Base-by-base conservation (phyloP, 2,113 vertebrate species). In the Aptenodytes forsteri region DNA sequence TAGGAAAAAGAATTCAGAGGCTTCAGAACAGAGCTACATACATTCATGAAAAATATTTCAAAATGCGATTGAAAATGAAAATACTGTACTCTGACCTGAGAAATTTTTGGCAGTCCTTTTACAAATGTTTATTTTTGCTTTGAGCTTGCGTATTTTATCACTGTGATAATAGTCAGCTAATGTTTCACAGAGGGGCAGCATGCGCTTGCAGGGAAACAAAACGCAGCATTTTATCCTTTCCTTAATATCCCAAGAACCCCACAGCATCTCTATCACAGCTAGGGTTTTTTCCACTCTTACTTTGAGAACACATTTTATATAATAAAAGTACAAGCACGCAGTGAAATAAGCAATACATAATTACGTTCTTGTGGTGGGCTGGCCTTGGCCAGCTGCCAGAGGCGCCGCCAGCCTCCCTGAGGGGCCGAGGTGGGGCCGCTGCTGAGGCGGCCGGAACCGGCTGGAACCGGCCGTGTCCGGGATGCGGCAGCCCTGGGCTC, bases 211-310 rank as follows among this genome's bases (percentile, higher is more conserved):
- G 88, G 84, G 38, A 7, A 32, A 16, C 50, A 9, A 46, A 62
- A 42, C 3, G 4, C 4, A 0, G 72, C 11, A 1, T 7, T 76
- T 65, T 13, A 40, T 25, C 61, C 55, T 52, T 50, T 38, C 77
- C 78, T 10, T 22, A 16, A 3, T 0, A 21, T 25, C 23, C 47
- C 58, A 1, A 32, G 8, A 52, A 12, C 15, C 13, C 18, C 9
- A 4, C 22, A 15, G 34, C 78, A 9, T 3, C 38, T 21, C 30
- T 6, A 0, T 0, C 10, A 3, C 21, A 67, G 54, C 44, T 3
- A 7, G 36, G 42, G 4, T 6, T 4, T 9, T 50, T 38, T 34
- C 52, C 49, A 4, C 8, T 13, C 17, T 7, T 12, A 3, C 44
- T 55, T 9, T 44, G 59, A 42, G 44, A 40, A 52, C 32, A 11